Base-by-base conservation (phyloP, 2,888 invertebrate genomes). In the Plagodis dolabraria region DNA sequence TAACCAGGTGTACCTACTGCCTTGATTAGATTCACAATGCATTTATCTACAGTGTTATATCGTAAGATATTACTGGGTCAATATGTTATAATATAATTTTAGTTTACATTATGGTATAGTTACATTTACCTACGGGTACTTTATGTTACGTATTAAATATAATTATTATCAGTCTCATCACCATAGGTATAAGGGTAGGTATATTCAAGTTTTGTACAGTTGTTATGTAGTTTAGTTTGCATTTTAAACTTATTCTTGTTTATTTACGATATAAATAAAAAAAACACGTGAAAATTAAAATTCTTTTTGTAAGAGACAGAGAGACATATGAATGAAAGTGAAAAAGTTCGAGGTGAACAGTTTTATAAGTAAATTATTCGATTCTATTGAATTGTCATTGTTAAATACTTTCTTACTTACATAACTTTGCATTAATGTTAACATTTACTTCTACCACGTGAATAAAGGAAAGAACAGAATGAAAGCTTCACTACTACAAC, bases 161-260 rank as follows among this genome's bases (percentile, higher is more conserved):
- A 67, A 62, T 67, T 67, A 73, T 47, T 54, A 60, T 68, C 72
- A 70, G 65, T 68, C 54, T 64, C 53, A 58, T 63, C 35, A 46
- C 9, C 11, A 42, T 48, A 47, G 38, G 44, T 47, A 56, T 45
- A 50, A 40, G 8, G 8, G 8, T 5, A 40, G 40, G 40, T 10
- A 22, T 22, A 22, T 54, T 49, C 51, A 64, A 65, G 61, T 68
- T 49, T 64, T 86, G 83, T 87, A 87, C 82, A 84, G 79, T 80
- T 85, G 86, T 87, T 88, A 87, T 86, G 86, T 87, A 86, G 84
- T 64, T 84, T 84, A 83, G 81, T 71, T 55, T 36, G 35, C 8
- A 43, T 38, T 33, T 64, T 65, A 65, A 62, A 61, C 54, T 10
- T 65, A 63, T 57, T 47, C 22, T 22, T 22, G 22, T 22, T 22